phyloP scores from a whole-genome alignment of 2,888 invertebrate species.

The Nomada hirtipes region DNA sequence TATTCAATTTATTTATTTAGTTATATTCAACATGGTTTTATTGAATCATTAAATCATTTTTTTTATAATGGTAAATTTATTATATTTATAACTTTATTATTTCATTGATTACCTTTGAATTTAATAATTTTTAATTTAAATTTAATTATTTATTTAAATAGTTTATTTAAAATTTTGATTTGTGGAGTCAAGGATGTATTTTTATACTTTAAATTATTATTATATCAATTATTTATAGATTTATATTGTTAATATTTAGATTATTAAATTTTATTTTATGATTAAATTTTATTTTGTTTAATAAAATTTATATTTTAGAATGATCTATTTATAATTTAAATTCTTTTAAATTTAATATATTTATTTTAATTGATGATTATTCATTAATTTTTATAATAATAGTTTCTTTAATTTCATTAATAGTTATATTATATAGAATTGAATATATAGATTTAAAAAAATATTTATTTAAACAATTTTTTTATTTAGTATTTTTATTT shows the following conservation, averaged over 20 bases:
- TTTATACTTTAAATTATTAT: background rate
- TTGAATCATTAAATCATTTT: conserved; percentile 63
- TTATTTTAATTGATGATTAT: background rate
- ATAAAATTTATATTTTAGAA: background rate
- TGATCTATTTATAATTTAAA: background rate
- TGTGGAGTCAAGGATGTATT: conserved; percentile 86
- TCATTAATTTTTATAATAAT: conserved; percentile 4
- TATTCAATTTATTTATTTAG: conserved; percentile 89
- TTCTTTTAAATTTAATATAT: background rate
- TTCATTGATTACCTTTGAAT: conserved; percentile 89
- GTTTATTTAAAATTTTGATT: conserved; percentile 89
- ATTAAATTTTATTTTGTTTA: background rate
- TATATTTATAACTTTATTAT: conserved; percentile 75
- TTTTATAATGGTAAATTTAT: conserved; percentile 69
- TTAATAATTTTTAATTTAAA: conserved; percentile 85
- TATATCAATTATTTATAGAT: background rate
- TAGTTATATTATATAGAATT: conserved; percentile 1
- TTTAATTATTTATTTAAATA: conserved; percentile 86
- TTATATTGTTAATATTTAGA: background rate
- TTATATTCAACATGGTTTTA: conserved; percentile 87
- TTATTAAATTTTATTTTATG: background rate
- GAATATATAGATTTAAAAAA: conserved; percentile 3
- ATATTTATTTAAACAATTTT: background rate
- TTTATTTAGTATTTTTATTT: conserved; percentile 14
- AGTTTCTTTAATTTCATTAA: conserved; percentile 2